phyloP scores from a whole-genome alignment of 2,888 invertebrate genomes.

The Ormyrus thymus region DNA sequence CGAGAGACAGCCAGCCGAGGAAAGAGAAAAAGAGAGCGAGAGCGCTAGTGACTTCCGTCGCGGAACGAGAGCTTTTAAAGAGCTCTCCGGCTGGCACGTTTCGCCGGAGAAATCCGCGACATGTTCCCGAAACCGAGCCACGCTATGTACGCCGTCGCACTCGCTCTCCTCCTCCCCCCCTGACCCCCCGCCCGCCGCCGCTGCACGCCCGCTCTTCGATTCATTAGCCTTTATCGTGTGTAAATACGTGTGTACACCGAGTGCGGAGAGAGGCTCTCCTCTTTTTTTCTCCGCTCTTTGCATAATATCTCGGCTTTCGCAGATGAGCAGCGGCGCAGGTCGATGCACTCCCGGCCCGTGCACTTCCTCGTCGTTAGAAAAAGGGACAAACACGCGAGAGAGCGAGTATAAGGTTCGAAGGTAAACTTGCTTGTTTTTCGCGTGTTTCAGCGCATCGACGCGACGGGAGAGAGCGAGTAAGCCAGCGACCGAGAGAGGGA shows the following conservation, averaged over 20 bases:
- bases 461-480: conserved; percentile 20
- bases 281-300: too few species aligned
- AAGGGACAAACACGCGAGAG: background rate
- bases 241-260: background rate
- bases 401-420: conserved; percentile 8
- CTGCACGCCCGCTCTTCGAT: conserved; percentile 1
- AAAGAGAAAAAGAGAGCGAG: conserved; percentile 24
- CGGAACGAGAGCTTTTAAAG: conserved; percentile 31
- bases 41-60: conserved; percentile 51
- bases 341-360: too few species aligned
- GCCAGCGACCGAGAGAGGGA: conserved; percentile 2
- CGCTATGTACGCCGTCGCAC: background rate
- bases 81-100: background rate
- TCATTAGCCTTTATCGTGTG: conserved; percentile 7
- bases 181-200: background rate
- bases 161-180: conserved; percentile 1
- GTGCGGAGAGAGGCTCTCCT: background rate
- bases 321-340: background rate
- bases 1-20: conserved; percentile 6
- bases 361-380: too few species aligned
- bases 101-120: background rate
- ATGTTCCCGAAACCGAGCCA: background rate
- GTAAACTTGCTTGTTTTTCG: conserved; percentile 44
- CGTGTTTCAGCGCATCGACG: conserved; percentile 36
- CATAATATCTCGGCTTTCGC: too few species aligned